Conservation (phyloP, 1,140 invertebrate genomes). For the Aphelinus certus region DNA sequence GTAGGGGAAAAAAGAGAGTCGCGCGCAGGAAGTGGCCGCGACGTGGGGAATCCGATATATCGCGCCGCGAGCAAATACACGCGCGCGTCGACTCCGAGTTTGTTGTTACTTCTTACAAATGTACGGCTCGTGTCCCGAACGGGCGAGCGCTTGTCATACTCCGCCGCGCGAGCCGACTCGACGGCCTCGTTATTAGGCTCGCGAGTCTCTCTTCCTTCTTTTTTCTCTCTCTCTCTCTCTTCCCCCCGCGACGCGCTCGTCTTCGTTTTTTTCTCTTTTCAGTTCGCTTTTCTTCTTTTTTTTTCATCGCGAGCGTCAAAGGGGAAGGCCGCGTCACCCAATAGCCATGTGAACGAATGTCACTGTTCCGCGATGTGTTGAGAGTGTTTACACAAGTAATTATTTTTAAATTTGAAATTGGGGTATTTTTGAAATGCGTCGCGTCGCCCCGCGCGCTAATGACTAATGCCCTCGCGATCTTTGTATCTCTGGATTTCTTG, state of each 20-base stretch:
- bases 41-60: conserved; percentile 6
- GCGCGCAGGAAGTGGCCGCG: conserved; percentile 2
- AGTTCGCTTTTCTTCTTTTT: neutral
- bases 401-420: neutral
- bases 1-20: too few species aligned
- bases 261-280: neutral
- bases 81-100: neutral
- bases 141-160: too few species aligned
- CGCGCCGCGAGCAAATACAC: neutral
- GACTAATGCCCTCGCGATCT: neutral
- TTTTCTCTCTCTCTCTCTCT: neutral
- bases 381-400: neutral
- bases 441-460: neutral
- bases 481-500: too few species aligned
- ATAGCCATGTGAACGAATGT: neutral
- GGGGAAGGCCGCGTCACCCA: neutral
- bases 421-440: neutral
- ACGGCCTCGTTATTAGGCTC: too few species aligned
- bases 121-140: too few species aligned
- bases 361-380: neutral
- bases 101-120: conserved; percentile 12
- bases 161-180: too few species aligned
- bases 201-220: too few species aligned
- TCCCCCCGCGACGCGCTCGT: neutral
- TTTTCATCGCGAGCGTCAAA: neutral